phyloP scores from a whole-genome alignment of 2,797 vertebrate genomes.

The Avahi laniger region DNA sequence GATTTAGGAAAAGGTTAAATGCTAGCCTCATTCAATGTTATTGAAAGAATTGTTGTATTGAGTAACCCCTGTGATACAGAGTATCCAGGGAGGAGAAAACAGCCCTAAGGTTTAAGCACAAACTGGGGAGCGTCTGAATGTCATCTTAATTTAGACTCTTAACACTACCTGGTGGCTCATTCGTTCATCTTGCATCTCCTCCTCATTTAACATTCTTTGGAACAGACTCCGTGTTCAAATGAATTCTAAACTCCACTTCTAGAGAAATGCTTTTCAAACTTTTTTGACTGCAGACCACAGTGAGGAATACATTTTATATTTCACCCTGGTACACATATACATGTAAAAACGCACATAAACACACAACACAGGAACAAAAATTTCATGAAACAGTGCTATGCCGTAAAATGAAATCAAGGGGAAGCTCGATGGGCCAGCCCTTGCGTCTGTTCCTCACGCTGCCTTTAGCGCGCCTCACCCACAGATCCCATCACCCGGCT shows the following conservation, averaged over 20 bases:
- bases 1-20: not conserved
- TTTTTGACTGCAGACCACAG: not conserved
- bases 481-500: not conserved
- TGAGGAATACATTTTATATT: not conserved
- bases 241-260: not conserved
- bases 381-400: not conserved
- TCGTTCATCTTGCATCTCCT: not conserved
- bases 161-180: not conserved
- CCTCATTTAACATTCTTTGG: not conserved
- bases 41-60: not conserved
- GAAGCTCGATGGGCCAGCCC: not conserved
- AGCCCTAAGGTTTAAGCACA: not conserved
- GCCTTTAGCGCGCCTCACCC: fast-evolving
- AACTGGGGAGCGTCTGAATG: not conserved
- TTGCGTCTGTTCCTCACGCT: not conserved
- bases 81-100: not conserved
- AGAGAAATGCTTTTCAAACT: not conserved
- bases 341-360: not conserved
- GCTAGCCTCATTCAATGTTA: not conserved
- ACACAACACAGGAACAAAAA: not conserved
- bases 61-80: not conserved
- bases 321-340: not conserved
- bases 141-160: not conserved
- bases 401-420: not conserved
- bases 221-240: not conserved